A percentile compares a stretch with the other conserved stretches of the same genome.
Evolutionary conservation across 2,888 invertebrate genomes (phyloP).

Genomic region (Aporophyla nigra): DNA sequence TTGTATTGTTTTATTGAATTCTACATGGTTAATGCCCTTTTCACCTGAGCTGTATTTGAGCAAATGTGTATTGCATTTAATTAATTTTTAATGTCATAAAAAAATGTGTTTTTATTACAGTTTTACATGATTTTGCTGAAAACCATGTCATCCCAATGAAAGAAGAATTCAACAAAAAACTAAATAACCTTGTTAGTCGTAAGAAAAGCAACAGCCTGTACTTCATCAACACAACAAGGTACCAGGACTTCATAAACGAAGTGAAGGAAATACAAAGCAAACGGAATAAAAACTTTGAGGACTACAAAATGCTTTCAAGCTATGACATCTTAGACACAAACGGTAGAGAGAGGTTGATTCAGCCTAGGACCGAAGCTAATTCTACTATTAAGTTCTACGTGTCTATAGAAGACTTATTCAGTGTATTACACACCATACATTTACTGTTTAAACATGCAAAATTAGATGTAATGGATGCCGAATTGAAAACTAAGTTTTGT

Average conservation of each 20-base stretch:
- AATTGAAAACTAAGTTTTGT: slow-evolving; percentile 83
- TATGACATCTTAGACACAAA: slow-evolving; percentile 79
- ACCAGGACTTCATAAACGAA: slow-evolving; percentile 80
- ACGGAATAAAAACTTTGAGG: slow-evolving; percentile 76
- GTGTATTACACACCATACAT: slow-evolving; percentile 84
- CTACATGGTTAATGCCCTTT: background rate
- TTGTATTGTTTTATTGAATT: slow-evolving; percentile 15
- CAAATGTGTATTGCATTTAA: background rate
- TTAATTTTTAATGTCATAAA: slow-evolving; percentile 6
- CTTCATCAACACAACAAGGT: slow-evolving; percentile 74
- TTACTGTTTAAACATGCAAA: slow-evolving; percentile 80
- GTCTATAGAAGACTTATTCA: slow-evolving; percentile 79
- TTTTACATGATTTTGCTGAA: slow-evolving; percentile 66
- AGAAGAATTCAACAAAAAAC: slow-evolving; percentile 78
- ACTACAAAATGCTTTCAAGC: slow-evolving; percentile 81
- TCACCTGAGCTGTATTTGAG: background rate
- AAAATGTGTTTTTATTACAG: slow-evolving; percentile 68
- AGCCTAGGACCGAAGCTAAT: slow-evolving; percentile 73
- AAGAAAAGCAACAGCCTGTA: slow-evolving; percentile 82
- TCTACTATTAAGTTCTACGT: slow-evolving; percentile 80
- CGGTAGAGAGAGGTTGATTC: slow-evolving; percentile 77
- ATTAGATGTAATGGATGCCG: slow-evolving; percentile 76
- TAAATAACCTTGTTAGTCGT: slow-evolving; percentile 74
- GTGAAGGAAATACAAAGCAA: slow-evolving; percentile 78
- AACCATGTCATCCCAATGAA: slow-evolving; percentile 75